These are phyloP conservation scores for Microcebus murinus DNA, from an alignment of 2,113 vertebrate genomes.

Conservation along the genomic window DNA sequence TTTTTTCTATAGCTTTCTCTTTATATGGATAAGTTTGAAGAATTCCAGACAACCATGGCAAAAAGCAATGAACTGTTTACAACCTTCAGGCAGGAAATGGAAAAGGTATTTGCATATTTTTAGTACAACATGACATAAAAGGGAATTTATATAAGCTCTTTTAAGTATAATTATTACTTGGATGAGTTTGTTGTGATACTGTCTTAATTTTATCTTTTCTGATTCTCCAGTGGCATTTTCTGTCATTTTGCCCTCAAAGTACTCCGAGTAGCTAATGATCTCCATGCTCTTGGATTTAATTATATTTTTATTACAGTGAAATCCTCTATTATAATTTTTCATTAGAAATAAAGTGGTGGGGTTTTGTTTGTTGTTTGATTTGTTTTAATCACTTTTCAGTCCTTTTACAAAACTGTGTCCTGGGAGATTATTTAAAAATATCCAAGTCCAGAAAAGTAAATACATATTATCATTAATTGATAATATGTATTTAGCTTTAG, in stretches of 20 bases:
- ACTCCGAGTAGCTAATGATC: neutral
- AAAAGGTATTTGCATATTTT: conserved; percentile 91
- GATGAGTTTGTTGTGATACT: neutral
- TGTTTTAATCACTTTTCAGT: neutral
- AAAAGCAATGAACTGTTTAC: conserved; percentile 99
- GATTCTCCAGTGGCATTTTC: neutral
- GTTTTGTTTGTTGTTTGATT: neutral
- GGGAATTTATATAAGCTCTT: neutral
- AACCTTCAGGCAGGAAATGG: conserved; percentile 99
- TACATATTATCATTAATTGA: neutral
- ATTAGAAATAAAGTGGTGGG: neutral
- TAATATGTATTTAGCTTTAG: too few species aligned
- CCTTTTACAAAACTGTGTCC: neutral
- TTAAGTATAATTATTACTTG: neutral
- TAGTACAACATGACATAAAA: conserved; percentile 30
- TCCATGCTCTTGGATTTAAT: neutral
- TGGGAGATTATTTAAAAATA: neutral
- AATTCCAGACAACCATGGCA: conserved; percentile 99
- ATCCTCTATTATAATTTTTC: conserved; percentile 3
- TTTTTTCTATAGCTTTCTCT: conserved; percentile 92
- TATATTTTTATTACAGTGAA: neutral
- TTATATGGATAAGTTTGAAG: conserved; percentile 99
- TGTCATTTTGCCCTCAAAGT: neutral
- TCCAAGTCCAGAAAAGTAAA: neutral
- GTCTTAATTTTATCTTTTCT: neutral